Evolutionary conservation across 1,140 invertebrate species (phyloP).

Genomic region (Psix sp.): DNA sequence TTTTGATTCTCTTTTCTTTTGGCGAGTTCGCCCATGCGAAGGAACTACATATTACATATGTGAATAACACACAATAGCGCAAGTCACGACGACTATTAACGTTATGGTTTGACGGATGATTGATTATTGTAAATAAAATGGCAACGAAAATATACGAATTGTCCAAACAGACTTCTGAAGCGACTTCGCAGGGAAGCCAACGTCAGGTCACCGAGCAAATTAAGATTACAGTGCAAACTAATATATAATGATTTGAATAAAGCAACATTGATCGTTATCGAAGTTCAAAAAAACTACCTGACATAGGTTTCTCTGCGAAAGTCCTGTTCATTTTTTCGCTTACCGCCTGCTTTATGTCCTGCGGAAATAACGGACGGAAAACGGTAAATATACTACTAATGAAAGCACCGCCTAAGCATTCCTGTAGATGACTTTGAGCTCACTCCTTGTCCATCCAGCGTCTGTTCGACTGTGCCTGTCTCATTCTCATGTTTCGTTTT

Average conservation of each 20-base stretch:
- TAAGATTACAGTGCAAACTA: no score
- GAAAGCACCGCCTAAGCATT: slow-evolving; percentile 57
- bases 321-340: slow-evolving; percentile 72
- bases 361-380: slow-evolving; percentile 67
- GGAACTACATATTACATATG: slow-evolving; percentile 45
- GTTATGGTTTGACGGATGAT: slow-evolving; percentile 60
- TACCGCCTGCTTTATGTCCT: slow-evolving; percentile 66
- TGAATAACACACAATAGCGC: slow-evolving; percentile 48
- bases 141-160: slow-evolving; percentile 69
- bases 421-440: slow-evolving; percentile 43
- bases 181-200: slow-evolving; percentile 65
- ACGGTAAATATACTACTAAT: slow-evolving; percentile 71
- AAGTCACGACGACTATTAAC: slow-evolving; percentile 46
- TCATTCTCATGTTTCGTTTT: slow-evolving; percentile 4
- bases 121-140: slow-evolving; percentile 63
- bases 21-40: slow-evolving; percentile 27
- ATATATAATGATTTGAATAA: no score
- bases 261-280: no score
- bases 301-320: slow-evolving; percentile 71
- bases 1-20: slow-evolving; percentile 58
- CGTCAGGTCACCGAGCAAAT: slow-evolving; percentile 57
- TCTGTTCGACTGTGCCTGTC: not conserved
- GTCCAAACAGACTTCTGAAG: slow-evolving; percentile 61
- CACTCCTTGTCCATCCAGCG: slow-evolving; percentile 8
- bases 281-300: slow-evolving; percentile 42